Percentiles rank a stretch among this genome's conserved stretches.
Conservation (phyloP, 2,113 vertebrate genomes). For the Sinocyclocheilus anshuiensis region DNA sequence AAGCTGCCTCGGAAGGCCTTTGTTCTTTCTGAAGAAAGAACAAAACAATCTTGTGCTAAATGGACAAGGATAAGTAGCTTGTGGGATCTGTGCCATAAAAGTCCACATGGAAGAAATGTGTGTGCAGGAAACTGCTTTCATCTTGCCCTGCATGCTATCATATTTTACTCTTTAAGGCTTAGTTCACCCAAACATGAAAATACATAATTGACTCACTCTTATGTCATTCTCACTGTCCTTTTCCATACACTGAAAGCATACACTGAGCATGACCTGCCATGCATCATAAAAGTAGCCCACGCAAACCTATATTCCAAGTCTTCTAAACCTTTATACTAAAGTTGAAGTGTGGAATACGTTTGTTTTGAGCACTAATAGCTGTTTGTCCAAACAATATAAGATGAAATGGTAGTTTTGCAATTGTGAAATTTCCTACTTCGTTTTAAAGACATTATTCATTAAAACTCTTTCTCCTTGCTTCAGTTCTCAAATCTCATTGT, state of each 20-base stretch:
- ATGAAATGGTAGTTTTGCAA: neutral
- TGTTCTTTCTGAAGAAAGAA: conserved; percentile 41
- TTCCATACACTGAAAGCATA: neutral
- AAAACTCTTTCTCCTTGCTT: neutral
- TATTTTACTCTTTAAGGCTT: conserved; percentile 4
- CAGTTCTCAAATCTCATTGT: neutral
- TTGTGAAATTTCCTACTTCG: neutral
- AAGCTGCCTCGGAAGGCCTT: conserved; percentile 14
- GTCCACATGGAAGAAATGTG: conserved; percentile 22
- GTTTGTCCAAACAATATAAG: neutral
- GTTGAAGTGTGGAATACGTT: neutral
- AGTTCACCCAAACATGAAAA: conserved; percentile 22
- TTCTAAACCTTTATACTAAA: neutral
- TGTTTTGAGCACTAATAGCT: neutral
- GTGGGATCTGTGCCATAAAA: conserved; percentile 40
- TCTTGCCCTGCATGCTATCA: neutral
- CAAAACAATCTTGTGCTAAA: conserved; percentile 32
- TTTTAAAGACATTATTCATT: no score
- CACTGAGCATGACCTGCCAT: neutral
- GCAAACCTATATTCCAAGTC: neutral
- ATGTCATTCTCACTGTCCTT: neutral
- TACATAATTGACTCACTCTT: neutral
- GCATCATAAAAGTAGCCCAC: neutral
- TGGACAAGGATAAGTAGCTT: conserved; percentile 20
- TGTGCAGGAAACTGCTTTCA: conserved; percentile 32